phyloP scores from a whole-genome alignment of 2,888 invertebrate genomes.

The Hydropsyche betteni region DNA sequence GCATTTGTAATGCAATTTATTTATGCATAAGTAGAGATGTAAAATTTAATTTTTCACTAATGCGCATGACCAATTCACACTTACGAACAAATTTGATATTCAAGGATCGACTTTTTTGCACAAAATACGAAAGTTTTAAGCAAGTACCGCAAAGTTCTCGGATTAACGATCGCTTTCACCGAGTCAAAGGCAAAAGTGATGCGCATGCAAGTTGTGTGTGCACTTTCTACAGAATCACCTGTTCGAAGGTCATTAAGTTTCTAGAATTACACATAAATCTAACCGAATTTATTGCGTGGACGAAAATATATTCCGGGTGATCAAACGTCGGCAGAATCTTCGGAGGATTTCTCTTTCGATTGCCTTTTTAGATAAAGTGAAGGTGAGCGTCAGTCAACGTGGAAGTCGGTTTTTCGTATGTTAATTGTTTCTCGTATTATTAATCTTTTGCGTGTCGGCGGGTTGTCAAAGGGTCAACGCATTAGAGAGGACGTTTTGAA shows the following conservation, averaged over 20 bases:
- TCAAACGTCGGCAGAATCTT: background rate
- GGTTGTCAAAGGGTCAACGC: conserved; percentile 2
- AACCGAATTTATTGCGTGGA: background rate
- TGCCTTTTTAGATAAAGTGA: too few relatives aligned
- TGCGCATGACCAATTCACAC: too few relatives aligned
- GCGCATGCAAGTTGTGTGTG: background rate
- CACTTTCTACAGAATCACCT: conserved; percentile 27
- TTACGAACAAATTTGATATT: too few relatives aligned
- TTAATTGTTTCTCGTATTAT: background rate
- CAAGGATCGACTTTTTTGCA: background rate
- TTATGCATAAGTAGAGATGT: too few relatives aligned
- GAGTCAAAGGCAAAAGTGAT: conserved; percentile 24
- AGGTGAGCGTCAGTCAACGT: too few relatives aligned
- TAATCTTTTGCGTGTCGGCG: background rate
- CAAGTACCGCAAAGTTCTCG: background rate
- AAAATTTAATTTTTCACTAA: too few relatives aligned
- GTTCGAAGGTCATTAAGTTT: conserved; percentile 14
- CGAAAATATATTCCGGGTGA: background rate
- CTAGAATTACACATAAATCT: too few relatives aligned
- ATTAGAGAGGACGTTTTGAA: background rate
- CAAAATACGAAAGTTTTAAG: background rate
- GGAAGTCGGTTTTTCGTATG: too few relatives aligned
- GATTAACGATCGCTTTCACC: conserved; percentile 5
- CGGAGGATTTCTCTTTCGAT: too few relatives aligned
- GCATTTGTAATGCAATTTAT: too few relatives aligned